Conservation (phyloP, 2,797 vertebrate species). For the Margarornis squamiger region DNA sequence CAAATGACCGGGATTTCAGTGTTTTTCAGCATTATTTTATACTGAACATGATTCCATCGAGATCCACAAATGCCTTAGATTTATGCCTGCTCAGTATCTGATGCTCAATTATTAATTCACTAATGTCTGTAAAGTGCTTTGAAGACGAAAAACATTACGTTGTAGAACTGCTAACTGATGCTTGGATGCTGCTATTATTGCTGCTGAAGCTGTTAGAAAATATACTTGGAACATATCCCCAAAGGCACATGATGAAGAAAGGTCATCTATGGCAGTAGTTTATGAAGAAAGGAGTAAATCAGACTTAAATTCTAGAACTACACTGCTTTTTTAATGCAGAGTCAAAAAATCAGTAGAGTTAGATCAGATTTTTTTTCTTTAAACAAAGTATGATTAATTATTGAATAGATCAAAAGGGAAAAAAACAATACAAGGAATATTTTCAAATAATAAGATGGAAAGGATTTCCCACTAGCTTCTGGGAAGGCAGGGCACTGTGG, state of each 20-base stretch:
- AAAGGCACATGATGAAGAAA: neutral
- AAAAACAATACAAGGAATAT: neutral
- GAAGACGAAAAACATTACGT: slow-evolving; percentile 43
- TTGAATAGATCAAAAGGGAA: neutral
- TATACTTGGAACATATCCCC: slow-evolving; percentile 27
- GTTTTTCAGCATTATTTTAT: slow-evolving; percentile 5
- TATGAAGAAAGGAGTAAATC: slow-evolving; percentile 33
- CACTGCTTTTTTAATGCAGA: neutral
- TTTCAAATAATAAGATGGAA: neutral
- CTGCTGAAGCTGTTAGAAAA: slow-evolving; percentile 39
- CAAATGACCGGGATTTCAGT: neutral
- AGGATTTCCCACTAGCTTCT: neutral
- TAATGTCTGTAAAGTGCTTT: slow-evolving; percentile 58
- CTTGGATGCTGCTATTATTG: slow-evolving; percentile 12
- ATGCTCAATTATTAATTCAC: slow-evolving; percentile 62
- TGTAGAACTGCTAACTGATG: slow-evolving; percentile 37
- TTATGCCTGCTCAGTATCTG: slow-evolving; percentile 30
- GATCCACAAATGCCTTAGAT: slow-evolving; percentile 28
- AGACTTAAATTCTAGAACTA: neutral
- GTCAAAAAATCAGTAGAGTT: neutral
- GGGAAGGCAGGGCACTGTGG: neutral
- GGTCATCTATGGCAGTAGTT: slow-evolving; percentile 23
- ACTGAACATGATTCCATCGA: neutral
- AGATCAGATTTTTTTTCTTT: neutral
- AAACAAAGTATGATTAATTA: neutral